phyloP scores from a whole-genome alignment of 1,140 invertebrate species.

The Orius laevigatus region DNA sequence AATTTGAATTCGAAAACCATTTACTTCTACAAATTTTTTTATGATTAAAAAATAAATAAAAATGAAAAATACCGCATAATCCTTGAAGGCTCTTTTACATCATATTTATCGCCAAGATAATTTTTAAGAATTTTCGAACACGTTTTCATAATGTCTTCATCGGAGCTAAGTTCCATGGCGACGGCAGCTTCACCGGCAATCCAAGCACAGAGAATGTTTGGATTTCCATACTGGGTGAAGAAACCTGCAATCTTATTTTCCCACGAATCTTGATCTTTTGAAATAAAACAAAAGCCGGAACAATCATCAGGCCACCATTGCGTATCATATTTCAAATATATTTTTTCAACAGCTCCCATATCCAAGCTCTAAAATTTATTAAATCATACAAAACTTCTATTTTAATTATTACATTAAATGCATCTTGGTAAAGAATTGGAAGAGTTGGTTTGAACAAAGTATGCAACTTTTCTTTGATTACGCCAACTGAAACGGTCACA shows the following conservation, averaged over 20 bases:
- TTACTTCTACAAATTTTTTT: no score
- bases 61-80: slow-evolving; percentile 16
- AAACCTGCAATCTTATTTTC: slow-evolving; percentile 44
- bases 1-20: no score
- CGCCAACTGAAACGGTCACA: slow-evolving; percentile 47
- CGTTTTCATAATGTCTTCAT: slow-evolving; percentile 30
- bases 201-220: slow-evolving; percentile 48
- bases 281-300: slow-evolving; percentile 26
- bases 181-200: slow-evolving; percentile 35
- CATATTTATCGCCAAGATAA: slow-evolving; percentile 23
- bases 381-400: no score
- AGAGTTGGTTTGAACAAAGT: slow-evolving; percentile 42
- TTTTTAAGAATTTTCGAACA: slow-evolving; percentile 30
- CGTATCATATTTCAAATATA: slow-evolving; percentile 48
- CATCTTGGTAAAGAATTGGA: slow-evolving; percentile 37
- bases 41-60: no score
- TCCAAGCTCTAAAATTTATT: slow-evolving; percentile 33
- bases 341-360: slow-evolving; percentile 56
- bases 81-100: slow-evolving; percentile 18
- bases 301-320: slow-evolving; percentile 41
- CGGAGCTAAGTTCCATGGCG: slow-evolving; percentile 32
- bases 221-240: slow-evolving; percentile 42
- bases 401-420: slow-evolving; percentile 32
- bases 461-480: slow-evolving; percentile 38
- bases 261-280: slow-evolving; percentile 29